Evolutionary conservation across 2,888 invertebrate species (phyloP).

Genomic region (Drosophila hamatofila): DNA sequence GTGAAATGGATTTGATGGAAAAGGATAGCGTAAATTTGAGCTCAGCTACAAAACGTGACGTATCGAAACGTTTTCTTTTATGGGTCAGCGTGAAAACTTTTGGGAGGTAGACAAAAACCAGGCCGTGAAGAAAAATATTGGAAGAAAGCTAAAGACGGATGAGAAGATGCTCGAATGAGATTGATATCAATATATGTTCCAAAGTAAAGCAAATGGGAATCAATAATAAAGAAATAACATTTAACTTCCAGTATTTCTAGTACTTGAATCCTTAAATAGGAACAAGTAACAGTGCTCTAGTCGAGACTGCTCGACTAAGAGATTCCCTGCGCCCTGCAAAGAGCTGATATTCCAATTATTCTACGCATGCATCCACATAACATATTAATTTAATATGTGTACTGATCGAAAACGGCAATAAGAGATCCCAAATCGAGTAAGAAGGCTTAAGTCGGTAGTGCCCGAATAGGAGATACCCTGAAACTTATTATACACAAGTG

Average conservation of each 20-base stretch:
- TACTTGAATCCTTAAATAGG: too few relatives aligned
- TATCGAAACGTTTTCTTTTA: slow-evolving; percentile 29
- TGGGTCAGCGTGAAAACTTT: slow-evolving; percentile 52
- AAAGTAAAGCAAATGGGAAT: not conserved
- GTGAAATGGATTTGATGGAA: slow-evolving; percentile 60
- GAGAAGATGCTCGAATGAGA: not conserved
- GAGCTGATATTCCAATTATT: too few relatives aligned
- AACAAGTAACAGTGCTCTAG: too few relatives aligned
- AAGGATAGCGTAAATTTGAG: slow-evolving; percentile 61
- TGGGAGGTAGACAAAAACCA: slow-evolving; percentile 3
- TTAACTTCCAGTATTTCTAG: not conserved
- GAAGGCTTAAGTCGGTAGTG: not conserved
- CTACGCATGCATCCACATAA: too few relatives aligned
- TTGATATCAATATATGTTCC: not conserved
- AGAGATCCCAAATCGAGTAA: too few relatives aligned
- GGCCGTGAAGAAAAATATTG: not conserved
- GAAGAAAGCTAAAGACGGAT: not conserved
- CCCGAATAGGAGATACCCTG: not conserved
- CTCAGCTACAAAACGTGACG: slow-evolving; percentile 50
- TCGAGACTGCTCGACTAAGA: too few relatives aligned
- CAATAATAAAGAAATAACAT: not conserved
- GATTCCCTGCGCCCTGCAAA: too few relatives aligned
- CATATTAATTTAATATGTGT: too few relatives aligned
- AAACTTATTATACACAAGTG: too few relatives aligned
- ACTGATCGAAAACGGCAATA: too few relatives aligned